phyloP scores from a whole-genome alignment of 2,113 vertebrate species.

The Pseudolaguvia tuberculata region DNA sequence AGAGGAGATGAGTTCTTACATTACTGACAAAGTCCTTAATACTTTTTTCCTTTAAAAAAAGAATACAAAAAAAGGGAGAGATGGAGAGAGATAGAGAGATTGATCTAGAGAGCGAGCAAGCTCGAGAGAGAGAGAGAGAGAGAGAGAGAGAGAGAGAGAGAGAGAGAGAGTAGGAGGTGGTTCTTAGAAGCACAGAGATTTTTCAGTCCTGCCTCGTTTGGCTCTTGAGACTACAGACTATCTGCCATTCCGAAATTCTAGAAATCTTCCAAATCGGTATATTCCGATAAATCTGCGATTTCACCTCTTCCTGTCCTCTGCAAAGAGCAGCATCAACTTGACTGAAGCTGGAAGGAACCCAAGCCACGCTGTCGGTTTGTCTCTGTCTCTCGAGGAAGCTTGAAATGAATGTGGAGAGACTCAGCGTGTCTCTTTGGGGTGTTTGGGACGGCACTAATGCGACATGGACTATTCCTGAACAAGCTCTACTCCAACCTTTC shows the following conservation, averaged over 20 bases:
- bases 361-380: slow-evolving; percentile 19
- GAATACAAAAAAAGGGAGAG: slow-evolving; percentile 17
- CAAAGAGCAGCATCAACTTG: slow-evolving; percentile 26
- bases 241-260: slow-evolving; percentile 48
- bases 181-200: slow-evolving; percentile 64
- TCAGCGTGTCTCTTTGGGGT: slow-evolving; percentile 50
- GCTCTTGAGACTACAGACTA: slow-evolving; percentile 56
- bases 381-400: slow-evolving; percentile 4
- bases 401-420: slow-evolving; percentile 36
- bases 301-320: background rate
- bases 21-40: slow-evolving; percentile 14
- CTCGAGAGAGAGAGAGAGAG: slow-evolving; percentile 21
- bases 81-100: slow-evolving; percentile 15
- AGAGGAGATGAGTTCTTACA: slow-evolving; percentile 8
- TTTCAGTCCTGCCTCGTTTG: slow-evolving; percentile 62
- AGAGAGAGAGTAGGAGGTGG: slow-evolving; percentile 64
- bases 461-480: slow-evolving; percentile 53
- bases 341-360: slow-evolving; percentile 1
- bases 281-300: slow-evolving; percentile 16
- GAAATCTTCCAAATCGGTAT: background rate
- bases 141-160: slow-evolving; percentile 31
- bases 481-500: slow-evolving; percentile 64
- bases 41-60: slow-evolving; percentile 13
- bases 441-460: slow-evolving; percentile 56
- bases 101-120: slow-evolving; percentile 10